A percentile compares a stretch with the other conserved stretches of the same genome.
phyloP scores from a whole-genome alignment of 2,113 vertebrate species.

The Sturnus vulgaris region DNA sequence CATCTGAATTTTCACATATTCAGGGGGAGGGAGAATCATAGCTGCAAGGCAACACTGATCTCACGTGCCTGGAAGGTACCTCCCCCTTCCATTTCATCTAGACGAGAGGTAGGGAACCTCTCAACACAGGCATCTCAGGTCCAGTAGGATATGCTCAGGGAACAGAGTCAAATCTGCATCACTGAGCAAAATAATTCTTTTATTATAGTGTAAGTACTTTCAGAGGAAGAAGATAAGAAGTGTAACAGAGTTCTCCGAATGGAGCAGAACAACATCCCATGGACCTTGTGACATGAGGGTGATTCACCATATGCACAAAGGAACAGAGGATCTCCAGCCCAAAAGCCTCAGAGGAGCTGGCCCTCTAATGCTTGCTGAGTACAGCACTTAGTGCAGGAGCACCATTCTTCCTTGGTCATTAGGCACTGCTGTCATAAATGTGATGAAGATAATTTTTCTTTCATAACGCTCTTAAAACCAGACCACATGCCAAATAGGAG shows the following conservation, averaged over 20 bases:
- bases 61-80: background rate
- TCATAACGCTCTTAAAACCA: background rate
- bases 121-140: background rate
- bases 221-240: background rate
- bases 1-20: background rate
- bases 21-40: background rate
- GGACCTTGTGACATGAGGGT: background rate
- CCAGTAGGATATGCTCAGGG: background rate
- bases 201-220: background rate
- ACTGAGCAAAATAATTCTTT: background rate
- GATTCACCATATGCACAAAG: background rate
- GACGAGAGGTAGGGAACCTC: background rate
- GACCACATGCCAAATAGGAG: background rate
- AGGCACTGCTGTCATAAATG: background rate
- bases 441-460: background rate
- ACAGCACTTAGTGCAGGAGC: background rate
- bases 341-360: background rate
- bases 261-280: fast-evolving
- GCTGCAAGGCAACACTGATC: background rate
- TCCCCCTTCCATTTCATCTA: background rate
- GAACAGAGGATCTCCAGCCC: background rate
- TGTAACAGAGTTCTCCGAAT: background rate
- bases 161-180: background rate
- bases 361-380: background rate
- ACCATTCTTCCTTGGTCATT: background rate